These are phyloP conservation scores for Percina caprodes DNA, from an alignment of 2,113 vertebrate genomes.

Conservation along the genomic window DNA sequence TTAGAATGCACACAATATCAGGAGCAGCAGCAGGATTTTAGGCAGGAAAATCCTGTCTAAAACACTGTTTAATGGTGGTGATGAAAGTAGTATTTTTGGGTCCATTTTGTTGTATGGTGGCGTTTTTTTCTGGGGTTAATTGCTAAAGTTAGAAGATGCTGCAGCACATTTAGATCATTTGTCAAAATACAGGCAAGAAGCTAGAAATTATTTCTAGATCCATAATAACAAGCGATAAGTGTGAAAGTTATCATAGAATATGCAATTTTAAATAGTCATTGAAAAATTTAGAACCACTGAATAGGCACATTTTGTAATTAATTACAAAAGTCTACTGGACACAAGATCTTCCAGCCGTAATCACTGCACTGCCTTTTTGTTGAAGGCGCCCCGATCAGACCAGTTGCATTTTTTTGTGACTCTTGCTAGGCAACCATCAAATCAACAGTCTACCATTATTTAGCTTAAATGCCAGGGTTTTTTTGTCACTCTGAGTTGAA, in stretches of 20 bases:
- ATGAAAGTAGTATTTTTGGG: not conserved
- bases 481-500: too few relatives aligned
- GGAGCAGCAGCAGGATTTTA: conserved; percentile 24
- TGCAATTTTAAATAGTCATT: not conserved
- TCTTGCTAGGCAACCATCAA: too few relatives aligned
- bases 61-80: not conserved
- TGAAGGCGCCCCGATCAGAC: too few relatives aligned
- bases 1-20: conserved; percentile 22
- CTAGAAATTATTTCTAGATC: not conserved
- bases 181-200: not conserved
- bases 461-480: too few relatives aligned
- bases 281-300: not conserved
- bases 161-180: conserved; percentile 3
- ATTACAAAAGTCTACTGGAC: not conserved
- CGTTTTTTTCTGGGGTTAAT: not conserved
- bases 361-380: too few relatives aligned
- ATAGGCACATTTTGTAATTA: not conserved
- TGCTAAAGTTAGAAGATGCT: not conserved
- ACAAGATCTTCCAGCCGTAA: not conserved
- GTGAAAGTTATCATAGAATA: not conserved
- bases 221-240: not conserved
- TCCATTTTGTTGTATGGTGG: conserved; percentile 18
- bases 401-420: too few relatives aligned
- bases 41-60: conserved; percentile 2
- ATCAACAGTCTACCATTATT: too few relatives aligned